phyloP scores from a whole-genome alignment of 1,140 invertebrate species.

The Globodera ellingtonae region DNA sequence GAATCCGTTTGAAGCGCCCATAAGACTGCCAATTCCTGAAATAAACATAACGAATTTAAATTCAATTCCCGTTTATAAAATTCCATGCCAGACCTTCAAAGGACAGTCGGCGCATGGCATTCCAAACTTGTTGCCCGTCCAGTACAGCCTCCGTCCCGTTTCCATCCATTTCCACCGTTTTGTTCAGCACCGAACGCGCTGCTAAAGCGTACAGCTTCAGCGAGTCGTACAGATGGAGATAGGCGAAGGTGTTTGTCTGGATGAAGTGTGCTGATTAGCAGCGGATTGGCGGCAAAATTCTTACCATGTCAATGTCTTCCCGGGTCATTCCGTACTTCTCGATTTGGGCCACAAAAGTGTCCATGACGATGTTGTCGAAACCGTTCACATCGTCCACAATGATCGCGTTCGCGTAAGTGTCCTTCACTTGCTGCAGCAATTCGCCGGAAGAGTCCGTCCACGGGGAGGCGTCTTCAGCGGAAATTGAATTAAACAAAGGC shows the following conservation, averaged over 20 bases:
- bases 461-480: slow-evolving; percentile 53
- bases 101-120: slow-evolving; percentile 56
- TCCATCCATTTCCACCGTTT: slow-evolving; percentile 43
- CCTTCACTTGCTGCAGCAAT: slow-evolving; percentile 64
- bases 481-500: slow-evolving; percentile 19
- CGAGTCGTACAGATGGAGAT: slow-evolving; percentile 59
- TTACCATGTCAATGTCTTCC: slow-evolving; percentile 56
- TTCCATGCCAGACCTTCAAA: slow-evolving; percentile 53
- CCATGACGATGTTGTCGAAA: slow-evolving; percentile 58
- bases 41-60: not conserved
- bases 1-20: slow-evolving; percentile 49
- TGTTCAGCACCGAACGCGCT: slow-evolving; percentile 44
- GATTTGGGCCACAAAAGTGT: slow-evolving; percentile 46
- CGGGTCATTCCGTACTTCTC: slow-evolving; percentile 50
- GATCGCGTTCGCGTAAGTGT: slow-evolving; percentile 62
- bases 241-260: slow-evolving; percentile 62
- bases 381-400: slow-evolving; percentile 65
- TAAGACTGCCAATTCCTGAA: slow-evolving; percentile 53
- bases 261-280: slow-evolving; percentile 12
- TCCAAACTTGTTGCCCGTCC: slow-evolving; percentile 58
- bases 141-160: slow-evolving; percentile 51
- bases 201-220: slow-evolving; percentile 60
- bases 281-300: slow-evolving; percentile 2
- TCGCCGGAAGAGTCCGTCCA: slow-evolving; percentile 61
- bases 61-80: slow-evolving; percentile 1